Conservation (phyloP, 2,113 vertebrate species). For the Ammodytes dubius region DNA sequence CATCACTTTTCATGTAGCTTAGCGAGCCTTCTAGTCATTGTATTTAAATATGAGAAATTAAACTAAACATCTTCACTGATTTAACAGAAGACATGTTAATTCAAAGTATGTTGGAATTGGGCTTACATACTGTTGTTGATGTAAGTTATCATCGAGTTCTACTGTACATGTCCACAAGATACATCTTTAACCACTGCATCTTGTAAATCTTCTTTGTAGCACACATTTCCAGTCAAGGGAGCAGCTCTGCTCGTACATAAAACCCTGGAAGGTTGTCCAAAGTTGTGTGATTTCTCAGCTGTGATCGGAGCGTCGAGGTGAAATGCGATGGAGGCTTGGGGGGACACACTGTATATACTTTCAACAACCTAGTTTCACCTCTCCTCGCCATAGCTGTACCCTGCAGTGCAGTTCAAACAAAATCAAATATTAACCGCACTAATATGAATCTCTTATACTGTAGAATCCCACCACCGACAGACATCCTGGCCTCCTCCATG, state of each 20-base stretch:
- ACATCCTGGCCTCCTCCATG: slow-evolving; percentile 25
- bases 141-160: neutral
- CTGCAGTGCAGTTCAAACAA: neutral
- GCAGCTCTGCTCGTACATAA: neutral
- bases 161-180: neutral
- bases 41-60: neutral
- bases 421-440: slow-evolving; percentile 6
- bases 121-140: neutral
- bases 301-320: neutral
- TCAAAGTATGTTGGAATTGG: neutral
- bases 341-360: neutral
- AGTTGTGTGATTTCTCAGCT: neutral
- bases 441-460: slow-evolving; percentile 34
- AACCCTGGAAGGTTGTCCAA: slow-evolving; percentile 1
- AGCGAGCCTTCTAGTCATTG: neutral
- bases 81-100: neutral
- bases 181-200: neutral
- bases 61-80: neutral
- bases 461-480: neutral
- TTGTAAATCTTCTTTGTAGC: neutral
- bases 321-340: neutral
- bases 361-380: slow-evolving; percentile 29
- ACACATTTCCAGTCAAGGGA: neutral
- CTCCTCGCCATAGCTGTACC: neutral
- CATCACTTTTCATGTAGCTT: neutral